Conservation (phyloP, 2,888 invertebrate genomes). For the Temnothorax unifasciatus region DNA sequence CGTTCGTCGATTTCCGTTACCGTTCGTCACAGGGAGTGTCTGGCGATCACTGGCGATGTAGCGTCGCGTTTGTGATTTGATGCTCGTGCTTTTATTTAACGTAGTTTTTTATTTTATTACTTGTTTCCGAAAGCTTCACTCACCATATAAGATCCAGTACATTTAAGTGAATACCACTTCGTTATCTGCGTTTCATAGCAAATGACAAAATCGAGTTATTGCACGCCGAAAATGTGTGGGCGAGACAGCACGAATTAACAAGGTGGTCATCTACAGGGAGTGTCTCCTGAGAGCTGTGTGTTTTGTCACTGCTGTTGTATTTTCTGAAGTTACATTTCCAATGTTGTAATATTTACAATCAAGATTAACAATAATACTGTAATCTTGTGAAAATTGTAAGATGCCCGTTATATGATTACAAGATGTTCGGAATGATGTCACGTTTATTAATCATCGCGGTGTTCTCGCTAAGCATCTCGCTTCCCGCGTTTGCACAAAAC, state of each 20-base stretch:
- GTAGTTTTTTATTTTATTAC: slow-evolving; percentile 27
- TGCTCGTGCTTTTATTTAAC: slow-evolving; percentile 16
- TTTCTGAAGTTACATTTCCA: neutral
- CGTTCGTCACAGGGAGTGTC: slow-evolving; percentile 44
- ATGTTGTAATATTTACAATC: neutral
- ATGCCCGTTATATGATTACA: slow-evolving; percentile 50
- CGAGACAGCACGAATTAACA: neutral
- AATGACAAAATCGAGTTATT: neutral
- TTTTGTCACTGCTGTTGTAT: neutral
- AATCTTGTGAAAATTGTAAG: neutral
- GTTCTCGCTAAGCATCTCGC: slow-evolving; percentile 13
- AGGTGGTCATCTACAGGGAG: neutral
- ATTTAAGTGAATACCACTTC: neutral
- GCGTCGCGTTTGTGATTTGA: slow-evolving; percentile 16
- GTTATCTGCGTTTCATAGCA: neutral
- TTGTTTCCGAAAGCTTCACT: neutral
- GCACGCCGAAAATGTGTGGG: neutral
- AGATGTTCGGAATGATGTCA: slow-evolving; percentile 51
- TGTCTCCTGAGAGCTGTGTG: slow-evolving; percentile 6
- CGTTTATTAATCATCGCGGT: slow-evolving; percentile 17
- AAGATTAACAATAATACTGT: neutral
- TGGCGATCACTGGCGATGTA: slow-evolving; percentile 41
- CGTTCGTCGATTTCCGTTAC: slow-evolving; percentile 24
- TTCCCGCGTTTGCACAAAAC: slow-evolving; percentile 73
- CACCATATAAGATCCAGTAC: neutral